A percentile compares a stretch with the other conserved stretches of the same genome.
Evolutionary conservation across 53 echinoderm and acorn worm genomes (phyloP).

Genomic region (Antedon mediterranea): DNA sequence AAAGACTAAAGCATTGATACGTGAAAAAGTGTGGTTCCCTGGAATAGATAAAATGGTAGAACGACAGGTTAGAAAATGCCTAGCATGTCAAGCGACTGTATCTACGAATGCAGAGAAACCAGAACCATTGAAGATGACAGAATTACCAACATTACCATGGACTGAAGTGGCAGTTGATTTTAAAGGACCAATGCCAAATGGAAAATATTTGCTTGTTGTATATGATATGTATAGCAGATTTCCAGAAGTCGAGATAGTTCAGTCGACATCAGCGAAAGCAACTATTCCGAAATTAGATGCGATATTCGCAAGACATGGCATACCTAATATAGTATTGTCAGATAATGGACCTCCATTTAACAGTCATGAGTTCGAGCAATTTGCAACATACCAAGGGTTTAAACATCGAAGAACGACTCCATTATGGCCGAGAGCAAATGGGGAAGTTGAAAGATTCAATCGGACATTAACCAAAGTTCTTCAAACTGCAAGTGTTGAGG

Average conservation of each 20-base stretch:
- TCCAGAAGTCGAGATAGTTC: conserved; percentile 14
- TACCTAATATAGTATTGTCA: background rate
- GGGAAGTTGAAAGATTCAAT: conserved; percentile 7
- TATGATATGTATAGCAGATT: conserved; percentile 19
- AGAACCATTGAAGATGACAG: too few relatives aligned
- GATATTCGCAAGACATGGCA: background rate
- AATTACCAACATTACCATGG: too few relatives aligned
- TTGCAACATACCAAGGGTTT: background rate
- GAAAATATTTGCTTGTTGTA: conserved; percentile 1
- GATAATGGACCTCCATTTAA: background rate
- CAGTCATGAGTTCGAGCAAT: background rate
- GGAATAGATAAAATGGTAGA: too few relatives aligned
- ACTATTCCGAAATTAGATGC: background rate
- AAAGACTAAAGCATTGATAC: too few relatives aligned
- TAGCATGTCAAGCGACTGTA: too few relatives aligned
- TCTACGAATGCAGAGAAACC: too few relatives aligned
- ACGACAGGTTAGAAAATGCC: too few relatives aligned
- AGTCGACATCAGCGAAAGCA: background rate
- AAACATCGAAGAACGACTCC: background rate
- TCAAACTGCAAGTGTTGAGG: conserved; percentile 7
- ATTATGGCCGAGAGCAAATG: background rate
- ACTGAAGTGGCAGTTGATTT: conserved; percentile 1
- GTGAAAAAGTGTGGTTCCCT: too few relatives aligned
- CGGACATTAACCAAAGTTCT: conserved; percentile 15
- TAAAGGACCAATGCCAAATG: conserved; percentile 12